Conservation (phyloP, 2,797 vertebrate genomes). For the Dendrocincla fuliginosa region DNA sequence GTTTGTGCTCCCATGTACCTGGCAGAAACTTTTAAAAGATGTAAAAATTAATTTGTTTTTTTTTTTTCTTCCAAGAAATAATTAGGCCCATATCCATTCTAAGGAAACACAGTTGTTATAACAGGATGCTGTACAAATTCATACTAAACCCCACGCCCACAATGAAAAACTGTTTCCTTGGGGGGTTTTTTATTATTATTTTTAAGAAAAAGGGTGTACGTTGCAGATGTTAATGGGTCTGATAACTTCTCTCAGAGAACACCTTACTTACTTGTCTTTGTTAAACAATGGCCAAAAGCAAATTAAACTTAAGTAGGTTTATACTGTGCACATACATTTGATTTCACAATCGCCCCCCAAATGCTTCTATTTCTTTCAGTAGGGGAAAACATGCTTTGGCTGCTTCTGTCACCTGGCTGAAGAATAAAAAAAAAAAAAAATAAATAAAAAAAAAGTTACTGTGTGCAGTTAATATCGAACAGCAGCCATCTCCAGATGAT, state of each 20-base stretch:
- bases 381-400: conserved; percentile 60
- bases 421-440: conserved; percentile 43
- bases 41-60: background rate
- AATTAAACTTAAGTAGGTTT: conserved; percentile 51
- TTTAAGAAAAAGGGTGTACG: background rate
- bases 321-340: background rate
- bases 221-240: background rate
- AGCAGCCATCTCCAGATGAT: conserved; percentile 94
- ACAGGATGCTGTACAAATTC: background rate
- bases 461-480: conserved; percentile 93
- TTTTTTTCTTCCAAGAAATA: background rate
- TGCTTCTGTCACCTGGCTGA: conserved; percentile 77
- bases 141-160: background rate
- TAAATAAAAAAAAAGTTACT: conserved; percentile 81
- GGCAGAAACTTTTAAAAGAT: background rate
- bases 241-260: conserved; percentile 1
- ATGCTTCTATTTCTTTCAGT: conserved; percentile 40
- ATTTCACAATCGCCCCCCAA: conserved; percentile 16
- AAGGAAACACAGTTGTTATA: background rate
- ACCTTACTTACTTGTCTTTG: background rate
- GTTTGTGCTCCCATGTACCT: background rate
- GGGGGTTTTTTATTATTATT: background rate
- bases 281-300: conserved; percentile 58
- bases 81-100: background rate
- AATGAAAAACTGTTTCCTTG: background rate